Evolutionary conservation across 2,113 vertebrate species (phyloP).

Genomic region (Pelmatolapia mariae): DNA sequence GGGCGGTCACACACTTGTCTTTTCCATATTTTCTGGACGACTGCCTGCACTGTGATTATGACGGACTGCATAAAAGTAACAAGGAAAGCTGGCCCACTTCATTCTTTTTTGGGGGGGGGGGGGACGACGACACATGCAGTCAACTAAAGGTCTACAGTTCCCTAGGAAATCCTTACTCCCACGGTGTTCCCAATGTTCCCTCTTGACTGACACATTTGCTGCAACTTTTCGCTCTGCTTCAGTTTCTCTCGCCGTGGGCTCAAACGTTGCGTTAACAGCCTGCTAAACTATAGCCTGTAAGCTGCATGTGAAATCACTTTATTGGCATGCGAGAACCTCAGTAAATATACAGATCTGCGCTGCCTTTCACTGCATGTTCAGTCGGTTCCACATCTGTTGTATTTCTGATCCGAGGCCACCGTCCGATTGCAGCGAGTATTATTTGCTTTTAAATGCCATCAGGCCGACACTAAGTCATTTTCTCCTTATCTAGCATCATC

Average conservation of each 20-base stretch:
- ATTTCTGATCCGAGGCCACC: not conserved
- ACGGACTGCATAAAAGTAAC: constrained; percentile 3
- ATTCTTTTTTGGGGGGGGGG: not conserved
- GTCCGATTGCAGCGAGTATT: not conserved
- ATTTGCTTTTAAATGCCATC: not conserved
- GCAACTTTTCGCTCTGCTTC: not conserved
- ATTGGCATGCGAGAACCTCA: constrained; percentile 22
- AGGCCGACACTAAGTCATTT: not conserved
- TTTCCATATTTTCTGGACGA: constrained; percentile 43
- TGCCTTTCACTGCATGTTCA: not conserved
- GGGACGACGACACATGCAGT: not conserved
- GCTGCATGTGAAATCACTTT: constrained; percentile 39
- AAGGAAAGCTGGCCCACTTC: not conserved
- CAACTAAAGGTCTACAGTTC: not conserved
- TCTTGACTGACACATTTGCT: not conserved
- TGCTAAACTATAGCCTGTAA: constrained; percentile 12
- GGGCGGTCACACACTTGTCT: constrained; percentile 42
- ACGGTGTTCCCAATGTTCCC: not conserved
- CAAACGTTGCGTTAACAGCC: constrained; percentile 41
- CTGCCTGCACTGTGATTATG: constrained; percentile 16
- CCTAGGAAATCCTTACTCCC: not conserved
- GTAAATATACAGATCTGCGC: constrained; percentile 1
- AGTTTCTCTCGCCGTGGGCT: not conserved
- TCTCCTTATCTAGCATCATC: not conserved
- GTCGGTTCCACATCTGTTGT: constrained; percentile 3